phyloP scores from a whole-genome alignment of 2,797 vertebrate genomes.

The Microhierax caerulescens region DNA sequence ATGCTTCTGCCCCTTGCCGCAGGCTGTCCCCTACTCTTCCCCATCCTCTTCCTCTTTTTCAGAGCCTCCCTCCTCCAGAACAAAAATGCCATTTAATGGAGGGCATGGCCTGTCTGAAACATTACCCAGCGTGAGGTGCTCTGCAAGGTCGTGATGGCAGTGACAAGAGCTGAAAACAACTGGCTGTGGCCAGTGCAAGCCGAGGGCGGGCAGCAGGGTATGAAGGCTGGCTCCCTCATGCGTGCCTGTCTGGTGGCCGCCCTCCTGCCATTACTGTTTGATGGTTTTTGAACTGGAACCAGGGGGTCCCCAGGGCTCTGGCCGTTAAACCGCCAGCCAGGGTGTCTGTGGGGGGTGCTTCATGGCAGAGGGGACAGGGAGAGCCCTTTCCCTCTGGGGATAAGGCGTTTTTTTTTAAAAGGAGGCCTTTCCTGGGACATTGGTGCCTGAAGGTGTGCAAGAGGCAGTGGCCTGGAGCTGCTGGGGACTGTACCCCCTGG shows the following conservation, averaged over 20 bases:
- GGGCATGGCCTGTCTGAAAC: not conserved
- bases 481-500: not conserved
- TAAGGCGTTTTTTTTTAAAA: not conserved
- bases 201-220: fast-evolving
- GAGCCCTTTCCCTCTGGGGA: not conserved
- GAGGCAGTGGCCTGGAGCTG: not conserved
- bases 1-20: not conserved
- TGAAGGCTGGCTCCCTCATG: fast-evolving
- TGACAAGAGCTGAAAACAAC: fast-evolving
- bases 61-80: not conserved
- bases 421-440: fast-evolving
- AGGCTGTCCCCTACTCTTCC: not conserved
- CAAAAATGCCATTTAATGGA: not conserved
- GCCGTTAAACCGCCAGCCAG: not conserved
- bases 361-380: fast-evolving
- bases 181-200: fast-evolving
- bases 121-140: fast-evolving
- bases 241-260: too few species aligned
- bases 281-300: not conserved
- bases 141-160: fast-evolving
- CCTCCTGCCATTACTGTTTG: not conserved
- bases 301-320: not conserved
- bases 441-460: not conserved
- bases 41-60: not conserved
- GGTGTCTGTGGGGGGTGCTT: fast-evolving